Evolutionary conservation across 2,113 vertebrate genomes (phyloP).

Genomic region (Ochotona princeps): DNA sequence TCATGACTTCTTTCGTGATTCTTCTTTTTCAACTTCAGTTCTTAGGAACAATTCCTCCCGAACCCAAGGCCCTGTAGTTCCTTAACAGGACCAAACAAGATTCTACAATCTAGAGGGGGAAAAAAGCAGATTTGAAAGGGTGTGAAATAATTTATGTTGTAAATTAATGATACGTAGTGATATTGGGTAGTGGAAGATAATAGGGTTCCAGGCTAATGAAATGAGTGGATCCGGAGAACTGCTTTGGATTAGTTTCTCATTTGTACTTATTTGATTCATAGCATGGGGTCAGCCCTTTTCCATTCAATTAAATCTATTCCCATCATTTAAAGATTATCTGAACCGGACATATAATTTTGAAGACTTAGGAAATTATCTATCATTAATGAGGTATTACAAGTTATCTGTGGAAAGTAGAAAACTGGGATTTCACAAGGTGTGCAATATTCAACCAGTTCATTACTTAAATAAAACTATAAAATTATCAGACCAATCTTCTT

Average conservation of each 20-base stretch:
- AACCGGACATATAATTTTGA: conserved; percentile 27
- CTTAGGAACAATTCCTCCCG: background rate
- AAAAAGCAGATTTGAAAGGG: background rate
- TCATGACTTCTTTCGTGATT: background rate
- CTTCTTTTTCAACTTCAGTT: background rate
- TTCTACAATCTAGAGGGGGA: conserved; percentile 5
- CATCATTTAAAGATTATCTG: conserved; percentile 54
- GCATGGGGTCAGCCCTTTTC: background rate
- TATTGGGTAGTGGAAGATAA: background rate
- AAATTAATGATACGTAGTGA: background rate
- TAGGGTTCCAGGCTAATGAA: background rate
- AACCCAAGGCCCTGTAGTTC: background rate
- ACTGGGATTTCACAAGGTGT: conserved; percentile 36
- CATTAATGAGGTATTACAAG: conserved; percentile 27
- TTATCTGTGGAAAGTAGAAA: conserved; percentile 36
- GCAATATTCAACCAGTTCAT: background rate
- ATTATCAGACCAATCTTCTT: conserved; percentile 15
- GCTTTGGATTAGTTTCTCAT: conserved; percentile 53
- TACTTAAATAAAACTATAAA: conserved; percentile 54
- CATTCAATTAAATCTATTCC: conserved; percentile 43
- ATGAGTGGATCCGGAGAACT: background rate
- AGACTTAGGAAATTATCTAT: background rate
- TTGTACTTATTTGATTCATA: conserved; percentile 55
- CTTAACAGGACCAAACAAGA: background rate
- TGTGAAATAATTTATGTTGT: background rate